Evolutionary conservation across 2,888 invertebrate genomes (phyloP).

Genomic region (Platycheirus albimanus): DNA sequence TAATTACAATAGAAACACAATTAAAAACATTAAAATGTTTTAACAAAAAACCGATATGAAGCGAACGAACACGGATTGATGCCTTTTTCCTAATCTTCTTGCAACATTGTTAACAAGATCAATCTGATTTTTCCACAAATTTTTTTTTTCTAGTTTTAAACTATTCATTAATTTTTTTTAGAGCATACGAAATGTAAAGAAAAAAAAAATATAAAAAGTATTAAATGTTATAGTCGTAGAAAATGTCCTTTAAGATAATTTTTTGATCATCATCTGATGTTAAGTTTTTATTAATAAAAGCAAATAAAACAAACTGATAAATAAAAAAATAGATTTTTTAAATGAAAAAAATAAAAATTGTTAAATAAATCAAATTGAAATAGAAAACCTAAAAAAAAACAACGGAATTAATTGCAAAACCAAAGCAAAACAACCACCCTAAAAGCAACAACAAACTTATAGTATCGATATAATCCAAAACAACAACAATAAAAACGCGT

Average conservation of each 20-base stretch:
- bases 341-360: slow-evolving; percentile 60
- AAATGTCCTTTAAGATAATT: slow-evolving; percentile 38
- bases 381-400: slow-evolving; percentile 73
- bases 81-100: slow-evolving; percentile 24
- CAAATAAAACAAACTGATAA: slow-evolving; percentile 61
- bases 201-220: slow-evolving; percentile 45
- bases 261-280: slow-evolving; percentile 42
- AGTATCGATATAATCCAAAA: slow-evolving; percentile 63
- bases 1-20: slow-evolving; percentile 49
- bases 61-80: slow-evolving; percentile 55
- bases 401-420: slow-evolving; percentile 68
- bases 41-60: slow-evolving; percentile 31
- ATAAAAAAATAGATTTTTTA: slow-evolving; percentile 62
- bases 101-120: slow-evolving; percentile 45
- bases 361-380: slow-evolving; percentile 67
- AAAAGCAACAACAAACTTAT: slow-evolving; percentile 48
- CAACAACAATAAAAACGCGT: too few species aligned
- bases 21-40: too few species aligned
- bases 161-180: slow-evolving; percentile 35
- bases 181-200: slow-evolving; percentile 42
- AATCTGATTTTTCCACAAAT: slow-evolving; percentile 20
- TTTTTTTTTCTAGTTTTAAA: slow-evolving; percentile 48
- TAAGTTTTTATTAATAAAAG: slow-evolving; percentile 43
- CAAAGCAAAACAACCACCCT: slow-evolving; percentile 61
- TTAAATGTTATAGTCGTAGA: slow-evolving; percentile 49